Base-by-base conservation (phyloP, 2,888 invertebrate species). In the Drosophila robusta region DNA sequence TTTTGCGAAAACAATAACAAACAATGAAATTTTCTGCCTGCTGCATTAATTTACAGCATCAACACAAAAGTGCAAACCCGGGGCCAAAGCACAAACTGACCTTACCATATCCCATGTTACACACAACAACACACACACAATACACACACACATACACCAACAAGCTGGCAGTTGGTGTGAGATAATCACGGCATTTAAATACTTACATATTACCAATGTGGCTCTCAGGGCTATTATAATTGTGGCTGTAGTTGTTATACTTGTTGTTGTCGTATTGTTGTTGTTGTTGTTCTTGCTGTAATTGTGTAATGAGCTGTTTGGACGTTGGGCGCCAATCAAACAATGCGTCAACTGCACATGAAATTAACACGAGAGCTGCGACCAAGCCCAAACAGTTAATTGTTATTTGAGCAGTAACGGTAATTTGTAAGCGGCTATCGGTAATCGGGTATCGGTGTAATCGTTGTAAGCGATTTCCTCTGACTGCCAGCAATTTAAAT, bases 181-280 rank as follows among this genome's bases (percentile, higher is more conserved):
- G 74, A 80, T 80, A 80, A 80, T 78, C 80, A 74, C 62, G 49
- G 67, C 79, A 52, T 70, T 75, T 71, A 78, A 78, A 70, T 75
- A 63, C 69, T 66, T 75, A 63, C 70, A 63, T 66, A 75, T 68
- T 47, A 47, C 50, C 57, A 62, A 66, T 75, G 51, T 49, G 45
- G 9, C 55, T 54, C 62, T 42, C 42, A 18, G 44, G 49, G 58
- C 49, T n/a, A 49, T 75, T 61, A 44, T 63, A 61, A 57, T 62
- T 70, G 47, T 41, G 54, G 36, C 46, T 38, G 26, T 29, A 41
- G 39, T 41, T 49, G 8, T 29, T 44, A 14, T 22, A 50, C 26
- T 46, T 49, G 16, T 44, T 49, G 54, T 38, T 39, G 50, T 76
- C n/a, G n/a, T n/a, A n/a, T n/a, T 72, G 41, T 45, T 41, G 38